Evolutionary conservation across 2,888 invertebrate genomes (phyloP).

Genomic region (Drosophila cyrtoloma): DNA sequence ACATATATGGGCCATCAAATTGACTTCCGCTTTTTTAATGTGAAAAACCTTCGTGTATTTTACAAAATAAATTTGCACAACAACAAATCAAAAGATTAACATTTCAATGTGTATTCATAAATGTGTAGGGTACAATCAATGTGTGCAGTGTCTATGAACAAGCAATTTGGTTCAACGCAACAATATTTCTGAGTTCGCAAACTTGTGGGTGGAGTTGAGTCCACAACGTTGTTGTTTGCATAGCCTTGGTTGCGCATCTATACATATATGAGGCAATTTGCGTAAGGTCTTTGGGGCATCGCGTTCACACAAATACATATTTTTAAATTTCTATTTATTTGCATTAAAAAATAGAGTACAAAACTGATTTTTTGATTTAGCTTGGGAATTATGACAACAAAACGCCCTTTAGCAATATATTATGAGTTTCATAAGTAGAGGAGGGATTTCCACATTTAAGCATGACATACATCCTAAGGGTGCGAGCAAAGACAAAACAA

Average conservation of each 20-base stretch:
- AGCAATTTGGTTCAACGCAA: constrained; percentile 5
- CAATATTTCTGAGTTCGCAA: constrained; percentile 9
- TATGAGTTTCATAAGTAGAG: background rate
- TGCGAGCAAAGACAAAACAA: no score
- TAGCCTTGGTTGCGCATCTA: constrained; percentile 27
- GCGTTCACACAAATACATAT: constrained; percentile 19
- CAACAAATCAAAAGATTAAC: background rate
- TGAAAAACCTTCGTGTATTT: background rate
- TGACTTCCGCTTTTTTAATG: background rate
- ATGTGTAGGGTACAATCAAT: constrained; percentile 12
- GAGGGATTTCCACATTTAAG: background rate
- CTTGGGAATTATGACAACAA: constrained; percentile 15
- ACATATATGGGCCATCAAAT: background rate
- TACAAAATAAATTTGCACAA: background rate
- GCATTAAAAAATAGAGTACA: constrained; percentile 36
- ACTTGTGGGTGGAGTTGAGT: constrained; percentile 9
- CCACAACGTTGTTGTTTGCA: constrained; percentile 36
- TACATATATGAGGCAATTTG: constrained; percentile 27
- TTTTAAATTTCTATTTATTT: constrained; percentile 30
- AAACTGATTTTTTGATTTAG: constrained; percentile 1
- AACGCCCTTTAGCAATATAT: background rate
- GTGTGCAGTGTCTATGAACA: constrained; percentile 8
- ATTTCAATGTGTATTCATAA: constrained; percentile 11
- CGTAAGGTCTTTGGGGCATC: constrained; percentile 46
- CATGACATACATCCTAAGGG: background rate